phyloP scores from a whole-genome alignment of 2,797 vertebrate genomes.

The Pitangus sulphuratus region DNA sequence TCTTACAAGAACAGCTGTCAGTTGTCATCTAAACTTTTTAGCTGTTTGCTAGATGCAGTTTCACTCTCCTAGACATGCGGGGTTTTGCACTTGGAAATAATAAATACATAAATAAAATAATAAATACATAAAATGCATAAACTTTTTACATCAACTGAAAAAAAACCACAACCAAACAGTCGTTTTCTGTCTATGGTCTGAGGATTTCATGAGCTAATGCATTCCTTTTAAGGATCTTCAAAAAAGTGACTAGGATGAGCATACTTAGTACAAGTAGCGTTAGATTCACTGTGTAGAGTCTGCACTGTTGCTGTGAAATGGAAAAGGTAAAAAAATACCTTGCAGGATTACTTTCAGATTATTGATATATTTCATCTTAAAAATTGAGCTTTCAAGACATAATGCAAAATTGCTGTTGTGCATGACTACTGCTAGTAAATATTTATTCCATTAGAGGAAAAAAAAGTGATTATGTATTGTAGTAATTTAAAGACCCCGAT shows the following conservation, averaged over 20 bases:
- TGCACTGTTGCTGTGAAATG: neutral
- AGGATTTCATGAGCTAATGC: neutral
- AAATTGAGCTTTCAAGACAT: neutral
- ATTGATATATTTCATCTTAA: neutral
- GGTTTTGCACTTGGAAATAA: neutral
- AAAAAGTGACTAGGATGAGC: neutral
- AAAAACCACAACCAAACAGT: neutral
- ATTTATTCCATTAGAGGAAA: neutral
- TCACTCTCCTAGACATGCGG: neutral
- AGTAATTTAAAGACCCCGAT: neutral
- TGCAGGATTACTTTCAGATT: neutral
- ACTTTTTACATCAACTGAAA: neutral
- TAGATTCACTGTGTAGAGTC: neutral
- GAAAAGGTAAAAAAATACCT: neutral
- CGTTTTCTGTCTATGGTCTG: neutral
- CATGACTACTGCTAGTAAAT: neutral
- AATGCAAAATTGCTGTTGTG: neutral
- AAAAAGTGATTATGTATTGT: neutral
- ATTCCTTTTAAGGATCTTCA: neutral
- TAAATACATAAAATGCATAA: neutral
- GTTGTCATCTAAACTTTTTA: neutral
- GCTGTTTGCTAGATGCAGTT: neutral
- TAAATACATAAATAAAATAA: neutral
- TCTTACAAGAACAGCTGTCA: neutral
- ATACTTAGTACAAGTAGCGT: neutral